Evolutionary conservation across 2,113 vertebrate species (phyloP), one percentile per base, ranked within the genome.

Genomic region (Lycocorax pyrrhopterus): DNA sequence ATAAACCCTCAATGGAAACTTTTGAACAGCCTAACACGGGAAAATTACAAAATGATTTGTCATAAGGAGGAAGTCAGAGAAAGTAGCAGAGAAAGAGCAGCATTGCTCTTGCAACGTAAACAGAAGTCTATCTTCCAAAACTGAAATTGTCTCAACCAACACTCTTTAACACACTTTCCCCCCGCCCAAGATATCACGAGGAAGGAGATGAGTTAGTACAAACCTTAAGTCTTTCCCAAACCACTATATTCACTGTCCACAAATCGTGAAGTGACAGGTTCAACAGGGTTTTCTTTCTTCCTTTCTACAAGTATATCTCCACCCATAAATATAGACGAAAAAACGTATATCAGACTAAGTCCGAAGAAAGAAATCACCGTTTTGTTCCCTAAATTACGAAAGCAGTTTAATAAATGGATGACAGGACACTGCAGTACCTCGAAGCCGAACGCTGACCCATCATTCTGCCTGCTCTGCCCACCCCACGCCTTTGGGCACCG

Each of bases 401-500:
- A 63, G 55, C 5, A 25, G 22, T 4, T 11, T 14, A 13, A 3
- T 3, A 23, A 26, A 41, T 1, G 20, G 6, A 29, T 19, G 10
- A 4, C 16, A 5, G 44, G 32, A 30, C 59, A 47, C 3, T 2
- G 25, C 1, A n/a, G 37, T 25, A 41, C 37, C 69, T 7, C 32
- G 43, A 5, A 25, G 49, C 18, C 32, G 16, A 5, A 8, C 17
- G 29, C 58, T 0, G 41, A 13, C 8, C 9, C 44, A 13, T 3
- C 21, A 1, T 5, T 3, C 7, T 2, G 41, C 1, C 43, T 1
- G 10, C 52, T 8, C 44, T 3, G n/a, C 35, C 29, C 52, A 3
- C 5, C 10, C 4, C 35, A 9, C 5, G 13, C 35, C 58, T 3
- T 4, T 0, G 18, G 17, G 12, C 33, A 4, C 18, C 5, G 19